Percentiles rank a stretch among this genome's conserved stretches.
Conservation (phyloP, 2,113 vertebrate species). For the Muntiacus muntjak region DNA sequence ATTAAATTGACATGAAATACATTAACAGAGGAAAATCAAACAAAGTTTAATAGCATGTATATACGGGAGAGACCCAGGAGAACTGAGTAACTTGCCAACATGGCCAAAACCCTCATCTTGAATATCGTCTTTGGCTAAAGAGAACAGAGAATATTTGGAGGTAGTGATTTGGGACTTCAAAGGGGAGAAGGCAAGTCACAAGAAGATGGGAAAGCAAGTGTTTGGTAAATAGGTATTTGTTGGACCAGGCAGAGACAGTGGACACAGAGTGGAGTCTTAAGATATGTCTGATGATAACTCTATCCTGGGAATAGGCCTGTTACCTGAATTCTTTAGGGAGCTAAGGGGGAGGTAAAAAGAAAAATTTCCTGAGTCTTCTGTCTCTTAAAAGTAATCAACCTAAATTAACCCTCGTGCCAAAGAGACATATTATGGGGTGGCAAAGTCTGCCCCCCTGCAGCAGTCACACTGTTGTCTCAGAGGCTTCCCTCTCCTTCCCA, state of each 20-base stretch:
- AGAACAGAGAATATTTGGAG: not conserved
- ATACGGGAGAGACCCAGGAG: not conserved
- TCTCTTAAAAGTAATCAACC: not conserved
- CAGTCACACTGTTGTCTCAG: not conserved
- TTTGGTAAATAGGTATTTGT: not conserved
- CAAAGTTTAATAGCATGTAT: not conserved
- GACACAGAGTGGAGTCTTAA: not conserved
- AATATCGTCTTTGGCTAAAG: not conserved
- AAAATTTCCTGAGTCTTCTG: not conserved
- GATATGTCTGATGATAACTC: not conserved
- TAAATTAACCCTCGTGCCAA: not conserved
- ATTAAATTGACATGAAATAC: not conserved
- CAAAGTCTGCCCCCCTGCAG: not conserved
- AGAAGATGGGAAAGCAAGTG: not conserved
- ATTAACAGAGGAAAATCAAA: not conserved
- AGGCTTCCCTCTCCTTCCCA: not conserved
- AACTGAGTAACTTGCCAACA: not conserved
- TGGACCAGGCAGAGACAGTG: not conserved
- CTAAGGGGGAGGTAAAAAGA: not conserved
- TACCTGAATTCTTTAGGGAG: not conserved
- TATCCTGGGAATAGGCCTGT: not conserved
- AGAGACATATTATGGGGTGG: not conserved
- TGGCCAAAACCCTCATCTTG: not conserved
- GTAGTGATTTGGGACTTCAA: not conserved
- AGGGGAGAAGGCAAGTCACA: not conserved